Percentiles rank a stretch among this genome's conserved stretches.
phyloP scores from a whole-genome alignment of 2,113 vertebrate species.

The Cervus canadensis region DNA sequence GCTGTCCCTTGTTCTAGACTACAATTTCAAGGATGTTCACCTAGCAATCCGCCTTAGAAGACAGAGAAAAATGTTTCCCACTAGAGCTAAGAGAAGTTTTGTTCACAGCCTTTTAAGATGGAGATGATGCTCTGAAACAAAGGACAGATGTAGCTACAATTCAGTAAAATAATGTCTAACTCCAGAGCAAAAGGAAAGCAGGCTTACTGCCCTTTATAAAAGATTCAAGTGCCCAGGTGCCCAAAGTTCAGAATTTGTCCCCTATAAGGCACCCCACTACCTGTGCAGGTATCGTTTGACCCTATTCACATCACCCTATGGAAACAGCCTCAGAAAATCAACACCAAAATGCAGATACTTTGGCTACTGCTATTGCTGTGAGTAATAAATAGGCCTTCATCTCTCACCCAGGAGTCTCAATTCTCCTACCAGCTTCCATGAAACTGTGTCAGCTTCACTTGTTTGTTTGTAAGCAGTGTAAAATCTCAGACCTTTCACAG shows the following conservation, averaged over 20 bases:
- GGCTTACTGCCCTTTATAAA: background rate
- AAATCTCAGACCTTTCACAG: background rate
- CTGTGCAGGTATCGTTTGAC: background rate
- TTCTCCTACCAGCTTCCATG: background rate
- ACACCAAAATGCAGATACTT: background rate
- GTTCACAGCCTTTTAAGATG: background rate
- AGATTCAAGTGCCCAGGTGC: background rate
- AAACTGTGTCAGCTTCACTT: background rate
- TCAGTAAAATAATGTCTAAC: background rate
- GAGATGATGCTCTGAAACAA: background rate
- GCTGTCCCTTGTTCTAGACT: background rate
- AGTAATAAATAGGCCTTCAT: background rate
- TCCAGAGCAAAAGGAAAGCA: background rate
- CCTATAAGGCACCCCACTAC: background rate
- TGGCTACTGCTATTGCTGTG: background rate
- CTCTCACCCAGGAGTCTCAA: background rate
- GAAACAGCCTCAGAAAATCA: background rate
- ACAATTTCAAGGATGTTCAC: background rate
- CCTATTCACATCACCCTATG: background rate
- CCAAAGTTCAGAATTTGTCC: background rate
- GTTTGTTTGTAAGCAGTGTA: background rate
- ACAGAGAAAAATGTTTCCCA: background rate
- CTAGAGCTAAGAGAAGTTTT: background rate
- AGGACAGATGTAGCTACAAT: background rate
- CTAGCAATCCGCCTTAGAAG: background rate